Conservation (phyloP, 2,797 vertebrate species). For the Girardinus metallicus region DNA sequence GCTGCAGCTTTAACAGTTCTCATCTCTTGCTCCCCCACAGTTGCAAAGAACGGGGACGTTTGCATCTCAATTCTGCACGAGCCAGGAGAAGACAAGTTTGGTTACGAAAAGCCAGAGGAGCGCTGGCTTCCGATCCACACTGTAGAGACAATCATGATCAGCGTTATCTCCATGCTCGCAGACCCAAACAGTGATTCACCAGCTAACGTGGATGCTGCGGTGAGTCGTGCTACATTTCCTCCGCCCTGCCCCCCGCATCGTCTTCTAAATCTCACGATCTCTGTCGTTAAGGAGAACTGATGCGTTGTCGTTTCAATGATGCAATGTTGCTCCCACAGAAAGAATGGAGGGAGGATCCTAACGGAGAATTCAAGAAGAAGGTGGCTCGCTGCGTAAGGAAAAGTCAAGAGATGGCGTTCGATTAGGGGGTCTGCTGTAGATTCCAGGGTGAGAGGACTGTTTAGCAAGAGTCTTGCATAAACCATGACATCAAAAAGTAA, state of each 20-base stretch:
- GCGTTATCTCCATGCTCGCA: constrained; percentile 99
- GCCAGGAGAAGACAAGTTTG: constrained; percentile 98
- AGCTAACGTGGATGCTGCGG: constrained; percentile 97
- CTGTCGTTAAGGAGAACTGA: neutral
- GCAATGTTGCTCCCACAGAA: constrained; percentile 67
- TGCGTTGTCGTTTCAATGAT: neutral
- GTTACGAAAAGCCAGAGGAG: constrained; percentile 98
- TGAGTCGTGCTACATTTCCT: constrained; percentile 73
- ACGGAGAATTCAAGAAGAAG: constrained; percentile 86
- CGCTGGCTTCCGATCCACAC: constrained; percentile 99
- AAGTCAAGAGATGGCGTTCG: constrained; percentile 87
- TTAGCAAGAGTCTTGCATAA: neutral
- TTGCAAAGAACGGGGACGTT: constrained; percentile 99
- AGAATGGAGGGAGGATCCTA: constrained; percentile 87
- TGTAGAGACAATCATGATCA: constrained; percentile 99
- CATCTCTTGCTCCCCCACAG: constrained; percentile 69
- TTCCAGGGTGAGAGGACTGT: constrained; percentile 73
- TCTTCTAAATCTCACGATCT: neutral
- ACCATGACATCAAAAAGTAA: neutral
- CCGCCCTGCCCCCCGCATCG: neutral
- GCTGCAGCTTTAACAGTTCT: neutral
- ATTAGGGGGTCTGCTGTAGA: constrained; percentile 69
- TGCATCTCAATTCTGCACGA: constrained; percentile 99
- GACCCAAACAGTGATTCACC: constrained; percentile 99
- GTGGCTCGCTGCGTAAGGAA: constrained; percentile 86